Percentiles rank a stretch among this genome's conserved stretches.
Conservation (phyloP, 2,797 vertebrate species). For the Lepus oiostolus region DNA sequence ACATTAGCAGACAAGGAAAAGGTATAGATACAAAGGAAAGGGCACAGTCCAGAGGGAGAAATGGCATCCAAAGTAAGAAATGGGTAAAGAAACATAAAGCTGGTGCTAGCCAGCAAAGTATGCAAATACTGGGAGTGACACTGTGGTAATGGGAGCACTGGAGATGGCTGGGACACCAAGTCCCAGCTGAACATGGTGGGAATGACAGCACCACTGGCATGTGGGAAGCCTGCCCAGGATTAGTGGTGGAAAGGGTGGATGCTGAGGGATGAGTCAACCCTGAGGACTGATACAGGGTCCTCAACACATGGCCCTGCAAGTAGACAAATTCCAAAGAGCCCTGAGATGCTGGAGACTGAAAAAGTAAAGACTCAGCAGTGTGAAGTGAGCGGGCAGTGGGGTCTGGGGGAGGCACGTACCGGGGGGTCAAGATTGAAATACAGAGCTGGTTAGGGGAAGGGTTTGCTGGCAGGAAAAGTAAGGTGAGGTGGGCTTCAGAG, state of each 20-base stretch:
- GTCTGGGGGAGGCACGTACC: neutral
- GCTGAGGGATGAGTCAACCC: neutral
- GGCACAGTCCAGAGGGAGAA: neutral
- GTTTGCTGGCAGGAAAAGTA: neutral
- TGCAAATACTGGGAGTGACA: neutral
- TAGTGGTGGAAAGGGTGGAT: neutral
- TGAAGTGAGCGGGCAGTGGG: neutral
- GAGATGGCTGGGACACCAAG: neutral
- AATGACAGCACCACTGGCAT: neutral
- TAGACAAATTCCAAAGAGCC: neutral
- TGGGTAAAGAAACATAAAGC: neutral
- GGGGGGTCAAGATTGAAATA: neutral
- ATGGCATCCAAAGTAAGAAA: neutral
- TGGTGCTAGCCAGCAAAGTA: neutral
- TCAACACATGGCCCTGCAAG: neutral
- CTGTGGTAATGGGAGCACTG: no score
- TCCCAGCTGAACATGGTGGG: neutral
- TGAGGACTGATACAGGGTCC: neutral
- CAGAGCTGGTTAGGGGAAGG: neutral
- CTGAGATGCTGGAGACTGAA: neutral
- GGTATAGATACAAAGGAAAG: neutral
- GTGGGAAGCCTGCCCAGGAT: neutral
- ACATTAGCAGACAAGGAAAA: constrained; percentile 22
- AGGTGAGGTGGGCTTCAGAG: neutral
- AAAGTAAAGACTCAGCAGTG: neutral